Evolutionary conservation across 2,113 vertebrate genomes (phyloP).

Genomic region (Clarias batrachus): DNA sequence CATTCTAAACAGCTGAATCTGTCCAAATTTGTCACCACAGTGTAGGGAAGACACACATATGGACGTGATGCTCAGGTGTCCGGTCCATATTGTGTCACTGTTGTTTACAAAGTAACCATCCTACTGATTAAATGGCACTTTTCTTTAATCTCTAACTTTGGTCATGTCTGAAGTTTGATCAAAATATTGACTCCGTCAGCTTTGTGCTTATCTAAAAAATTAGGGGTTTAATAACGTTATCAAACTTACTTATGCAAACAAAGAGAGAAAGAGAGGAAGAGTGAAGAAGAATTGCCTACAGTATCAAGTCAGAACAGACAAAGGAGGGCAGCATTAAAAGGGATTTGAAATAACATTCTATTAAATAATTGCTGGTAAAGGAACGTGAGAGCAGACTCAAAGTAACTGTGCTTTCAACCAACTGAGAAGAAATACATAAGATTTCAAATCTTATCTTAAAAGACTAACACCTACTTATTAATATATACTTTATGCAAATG

Average conservation of each 20-base stretch:
- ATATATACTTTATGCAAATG: neutral
- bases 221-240: neutral
- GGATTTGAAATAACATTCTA: neutral
- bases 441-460: neutral
- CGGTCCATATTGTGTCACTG: neutral
- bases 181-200: neutral
- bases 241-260: neutral
- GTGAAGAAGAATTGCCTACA: neutral
- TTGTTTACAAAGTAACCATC: neutral
- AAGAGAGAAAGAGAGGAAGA: neutral
- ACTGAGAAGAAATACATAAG: neutral
- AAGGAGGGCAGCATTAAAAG: neutral
- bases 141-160: neutral
- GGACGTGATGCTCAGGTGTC: neutral
- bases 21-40: neutral
- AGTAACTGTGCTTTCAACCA: neutral
- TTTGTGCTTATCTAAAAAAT: neutral
- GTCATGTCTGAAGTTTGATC: neutral
- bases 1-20: neutral
- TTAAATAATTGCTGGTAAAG: neutral
- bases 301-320: neutral
- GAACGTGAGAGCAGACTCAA: neutral
- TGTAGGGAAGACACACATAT: neutral
- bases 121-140: neutral
- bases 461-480: too few species aligned